A percentile compares a stretch with the other conserved stretches of the same genome.
Conservation (phyloP, 2,797 vertebrate genomes). For the Hemitrygon akajei region DNA sequence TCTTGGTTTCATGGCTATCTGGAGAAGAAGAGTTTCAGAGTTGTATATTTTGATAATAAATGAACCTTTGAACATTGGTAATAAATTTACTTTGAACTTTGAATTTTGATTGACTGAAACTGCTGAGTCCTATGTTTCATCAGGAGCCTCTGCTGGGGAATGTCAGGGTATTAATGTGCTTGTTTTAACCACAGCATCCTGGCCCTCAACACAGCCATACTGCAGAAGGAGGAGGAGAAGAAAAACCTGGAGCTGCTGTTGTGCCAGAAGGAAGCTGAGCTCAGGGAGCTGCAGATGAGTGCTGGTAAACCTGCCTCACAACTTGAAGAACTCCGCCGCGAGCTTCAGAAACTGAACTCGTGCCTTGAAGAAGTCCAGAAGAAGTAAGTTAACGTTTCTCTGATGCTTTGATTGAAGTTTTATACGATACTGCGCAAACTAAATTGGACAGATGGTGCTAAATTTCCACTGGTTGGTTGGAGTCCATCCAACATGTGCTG, state of each 20-base stretch:
- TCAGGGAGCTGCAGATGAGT: not conserved
- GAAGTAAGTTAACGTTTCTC: slow-evolving; percentile 37
- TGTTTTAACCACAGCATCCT: rapidly evolving
- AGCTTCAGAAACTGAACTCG: slow-evolving; percentile 11
- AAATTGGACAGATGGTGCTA: not conserved
- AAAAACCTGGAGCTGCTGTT: not conserved
- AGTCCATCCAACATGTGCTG: not conserved
- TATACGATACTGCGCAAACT: not conserved
- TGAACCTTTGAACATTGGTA: too few relatives aligned
- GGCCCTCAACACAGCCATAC: slow-evolving; percentile 21
- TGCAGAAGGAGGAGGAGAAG: not conserved
- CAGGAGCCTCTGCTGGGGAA: not conserved
- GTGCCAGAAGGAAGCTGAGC: slow-evolving; percentile 32
- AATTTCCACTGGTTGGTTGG: not conserved
- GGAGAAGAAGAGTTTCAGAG: too few relatives aligned
- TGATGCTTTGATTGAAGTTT: not conserved
- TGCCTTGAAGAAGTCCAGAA: rapidly evolving
- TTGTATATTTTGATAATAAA: too few relatives aligned
- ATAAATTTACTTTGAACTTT: too few relatives aligned
- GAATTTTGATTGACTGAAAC: too few relatives aligned
- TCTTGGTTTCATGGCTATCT: too few relatives aligned
- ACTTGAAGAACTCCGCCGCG: not conserved
- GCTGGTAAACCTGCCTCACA: not conserved
- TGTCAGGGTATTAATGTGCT: not conserved
- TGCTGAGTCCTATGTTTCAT: not conserved